Evolutionary conservation across 2,797 vertebrate species (phyloP).

Genomic region (Chelmon rostratus): DNA sequence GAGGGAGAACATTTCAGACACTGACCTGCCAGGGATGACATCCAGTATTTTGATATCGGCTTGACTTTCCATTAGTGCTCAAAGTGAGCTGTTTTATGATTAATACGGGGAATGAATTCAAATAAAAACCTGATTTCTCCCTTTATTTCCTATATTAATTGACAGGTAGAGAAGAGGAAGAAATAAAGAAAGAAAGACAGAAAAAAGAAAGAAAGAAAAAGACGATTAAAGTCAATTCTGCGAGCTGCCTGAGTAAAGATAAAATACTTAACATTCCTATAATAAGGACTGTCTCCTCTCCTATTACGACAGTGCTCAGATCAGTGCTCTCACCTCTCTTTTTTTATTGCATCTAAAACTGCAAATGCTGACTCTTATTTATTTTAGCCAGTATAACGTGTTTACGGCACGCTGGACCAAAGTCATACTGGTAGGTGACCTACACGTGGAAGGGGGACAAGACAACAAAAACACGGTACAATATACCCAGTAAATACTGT

Average conservation of each 20-base stretch:
- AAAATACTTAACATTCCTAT: conserved; percentile 36
- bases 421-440: neutral
- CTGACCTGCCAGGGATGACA: conserved; percentile 47
- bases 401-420: neutral
- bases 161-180: conserved; percentile 26
- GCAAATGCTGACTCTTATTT: neutral
- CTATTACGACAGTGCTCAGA: conserved; percentile 48
- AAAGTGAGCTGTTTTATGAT: conserved; percentile 48
- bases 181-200: conserved; percentile 6
- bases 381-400: conserved; percentile 14
- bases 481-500: neutral
- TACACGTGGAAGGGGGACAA: neutral
- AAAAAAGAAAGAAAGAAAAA: conserved; percentile 19
- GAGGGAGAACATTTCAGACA: conserved; percentile 24
- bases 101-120: conserved; percentile 43
- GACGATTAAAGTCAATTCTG: conserved; percentile 32
- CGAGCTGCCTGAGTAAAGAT: conserved; percentile 27
- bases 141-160: conserved; percentile 40
- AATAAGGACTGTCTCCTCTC: conserved; percentile 50
- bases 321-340: conserved; percentile 28
- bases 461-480: neutral
- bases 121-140: conserved; percentile 48
- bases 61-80: conserved; percentile 64
- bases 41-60: conserved; percentile 50
- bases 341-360: conserved; percentile 15